Evolutionary conservation across 2,888 invertebrate species (phyloP).

Genomic region (Luffia ferchaultella): DNA sequence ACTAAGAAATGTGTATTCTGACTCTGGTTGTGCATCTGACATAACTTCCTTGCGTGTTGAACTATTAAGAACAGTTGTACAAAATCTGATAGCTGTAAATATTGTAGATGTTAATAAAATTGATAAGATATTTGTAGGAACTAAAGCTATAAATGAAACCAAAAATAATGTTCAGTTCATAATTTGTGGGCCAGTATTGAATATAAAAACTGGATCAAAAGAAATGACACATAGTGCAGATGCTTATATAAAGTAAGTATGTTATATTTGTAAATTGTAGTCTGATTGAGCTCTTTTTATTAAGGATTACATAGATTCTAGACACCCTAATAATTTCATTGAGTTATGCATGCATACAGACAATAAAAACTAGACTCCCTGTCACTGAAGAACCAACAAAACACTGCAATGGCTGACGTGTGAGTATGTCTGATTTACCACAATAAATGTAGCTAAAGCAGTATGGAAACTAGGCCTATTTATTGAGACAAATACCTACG

Average conservation of each 20-base stretch:
- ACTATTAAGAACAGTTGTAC: conserved; percentile 30
- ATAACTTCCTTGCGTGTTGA: conserved; percentile 37
- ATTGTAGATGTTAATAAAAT: background rate
- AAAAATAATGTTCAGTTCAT: conserved; percentile 15
- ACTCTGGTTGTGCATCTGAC: conserved; percentile 27
- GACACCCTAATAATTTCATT: too few relatives aligned
- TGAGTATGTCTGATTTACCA: too few relatives aligned
- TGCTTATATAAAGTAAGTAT: conserved; percentile 60
- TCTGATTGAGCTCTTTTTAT: too few relatives aligned
- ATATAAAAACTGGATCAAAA: conserved; percentile 60
- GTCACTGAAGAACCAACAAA: too few relatives aligned
- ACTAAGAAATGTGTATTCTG: conserved; percentile 17
- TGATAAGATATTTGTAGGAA: background rate
- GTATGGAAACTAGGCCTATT: too few relatives aligned
- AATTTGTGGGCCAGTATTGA: conserved; percentile 69
- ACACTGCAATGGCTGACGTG: too few relatives aligned
- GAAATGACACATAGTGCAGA: conserved; percentile 48
- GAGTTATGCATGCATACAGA: too few relatives aligned
- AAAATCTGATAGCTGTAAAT: conserved; percentile 30
- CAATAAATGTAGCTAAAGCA: too few relatives aligned
- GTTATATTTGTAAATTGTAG: too few relatives aligned
- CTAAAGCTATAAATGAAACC: conserved; percentile 29
- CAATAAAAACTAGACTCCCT: too few relatives aligned
- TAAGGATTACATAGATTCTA: too few relatives aligned
- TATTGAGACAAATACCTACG: too few relatives aligned